These are phyloP conservation scores for Charanyca ferruginea DNA, from an alignment of 2,888 invertebrate species.

Conservation along the genomic window DNA sequence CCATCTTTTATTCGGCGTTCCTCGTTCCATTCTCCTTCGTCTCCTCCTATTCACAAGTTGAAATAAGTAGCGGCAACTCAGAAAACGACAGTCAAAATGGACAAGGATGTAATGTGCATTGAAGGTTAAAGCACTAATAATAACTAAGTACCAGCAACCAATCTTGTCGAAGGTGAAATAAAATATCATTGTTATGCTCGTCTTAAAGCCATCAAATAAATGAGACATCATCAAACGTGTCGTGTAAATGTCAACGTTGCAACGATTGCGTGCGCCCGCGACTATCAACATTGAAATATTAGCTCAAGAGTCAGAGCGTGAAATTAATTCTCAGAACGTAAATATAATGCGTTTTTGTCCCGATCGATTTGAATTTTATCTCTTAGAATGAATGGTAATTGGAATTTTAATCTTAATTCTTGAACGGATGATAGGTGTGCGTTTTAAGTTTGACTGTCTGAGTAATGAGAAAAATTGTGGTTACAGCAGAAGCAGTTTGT, in stretches of 20 bases:
- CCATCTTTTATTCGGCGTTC: too few relatives aligned
- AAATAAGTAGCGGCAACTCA: conserved; percentile 11
- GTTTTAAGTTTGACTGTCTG: conserved; percentile 8
- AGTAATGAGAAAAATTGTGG: conserved; percentile 23
- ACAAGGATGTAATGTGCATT: conserved; percentile 9
- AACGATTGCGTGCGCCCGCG: conserved; percentile 56
- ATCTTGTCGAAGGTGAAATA: conserved; percentile 40
- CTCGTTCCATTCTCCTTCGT: too few relatives aligned
- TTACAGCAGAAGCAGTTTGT: neutral
- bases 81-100: conserved; percentile 8
- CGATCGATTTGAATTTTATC: conserved; percentile 49
- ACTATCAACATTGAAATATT: conserved; percentile 47
- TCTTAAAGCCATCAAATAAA: conserved; percentile 56
- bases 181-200: conserved; percentile 42
- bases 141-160: conserved; percentile 41
- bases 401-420: conserved; percentile 29
- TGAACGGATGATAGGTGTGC: conserved; percentile 20
- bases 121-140: conserved; percentile 28
- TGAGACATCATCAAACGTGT: conserved; percentile 61
- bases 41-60: too few relatives aligned
- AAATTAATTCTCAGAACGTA: conserved; percentile 55
- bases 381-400: conserved; percentile 41
- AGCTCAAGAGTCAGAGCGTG: conserved; percentile 58
- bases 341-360: conserved; percentile 39
- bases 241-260: conserved; percentile 64